phyloP scores from a whole-genome alignment of 2,113 vertebrate species.

The Raphicerus campestris region DNA sequence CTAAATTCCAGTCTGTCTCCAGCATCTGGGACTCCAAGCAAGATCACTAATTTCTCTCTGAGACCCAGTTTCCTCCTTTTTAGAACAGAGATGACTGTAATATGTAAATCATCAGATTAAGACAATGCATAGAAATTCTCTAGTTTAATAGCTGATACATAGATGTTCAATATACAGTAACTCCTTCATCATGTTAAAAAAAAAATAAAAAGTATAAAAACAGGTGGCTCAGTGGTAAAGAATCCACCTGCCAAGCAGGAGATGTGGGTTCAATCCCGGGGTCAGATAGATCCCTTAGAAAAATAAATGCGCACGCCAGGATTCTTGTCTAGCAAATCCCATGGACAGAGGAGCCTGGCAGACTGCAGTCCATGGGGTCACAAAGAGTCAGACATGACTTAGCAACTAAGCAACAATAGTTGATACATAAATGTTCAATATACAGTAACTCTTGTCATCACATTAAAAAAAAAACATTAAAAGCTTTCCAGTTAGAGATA shows the following conservation, averaged over 20 bases:
- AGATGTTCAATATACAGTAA: background rate
- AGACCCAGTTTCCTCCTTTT: background rate
- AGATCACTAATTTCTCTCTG: background rate
- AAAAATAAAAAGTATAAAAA: background rate
- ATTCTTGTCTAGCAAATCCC: background rate
- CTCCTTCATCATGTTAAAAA: background rate
- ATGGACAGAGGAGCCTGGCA: background rate
- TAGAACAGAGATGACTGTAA: background rate
- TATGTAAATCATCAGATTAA: background rate
- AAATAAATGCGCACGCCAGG: background rate
- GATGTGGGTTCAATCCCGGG: background rate
- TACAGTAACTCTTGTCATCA: background rate
- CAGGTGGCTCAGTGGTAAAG: background rate
- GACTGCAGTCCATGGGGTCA: background rate
- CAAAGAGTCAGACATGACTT: background rate
- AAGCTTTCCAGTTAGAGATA: background rate
- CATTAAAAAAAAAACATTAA: background rate
- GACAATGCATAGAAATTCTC: background rate
- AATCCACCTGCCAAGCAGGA: background rate
- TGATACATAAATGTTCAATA: background rate
- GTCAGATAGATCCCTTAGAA: background rate
- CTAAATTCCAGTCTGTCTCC: background rate
- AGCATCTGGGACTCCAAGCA: background rate
- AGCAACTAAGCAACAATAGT: background rate
- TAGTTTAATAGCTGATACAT: background rate